These are phyloP conservation scores for Autographa pulchrina DNA, from an alignment of 2,888 invertebrate genomes.

Conservation along the genomic window DNA sequence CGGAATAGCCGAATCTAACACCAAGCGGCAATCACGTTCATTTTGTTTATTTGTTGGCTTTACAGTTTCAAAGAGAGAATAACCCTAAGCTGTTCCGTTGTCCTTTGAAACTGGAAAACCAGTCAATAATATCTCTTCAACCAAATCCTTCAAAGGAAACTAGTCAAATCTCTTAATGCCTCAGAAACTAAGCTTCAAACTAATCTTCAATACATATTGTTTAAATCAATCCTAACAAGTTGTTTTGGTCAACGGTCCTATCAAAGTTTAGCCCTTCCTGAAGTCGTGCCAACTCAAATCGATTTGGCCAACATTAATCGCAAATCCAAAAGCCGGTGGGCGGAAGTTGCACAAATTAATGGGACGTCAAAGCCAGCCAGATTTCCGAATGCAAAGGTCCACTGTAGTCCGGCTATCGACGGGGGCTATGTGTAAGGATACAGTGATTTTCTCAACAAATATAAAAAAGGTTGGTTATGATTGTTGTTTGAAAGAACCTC, in stretches of 20 bases:
- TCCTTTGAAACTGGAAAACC: background rate
- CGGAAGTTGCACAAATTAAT: conserved; percentile 80
- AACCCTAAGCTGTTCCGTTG: background rate
- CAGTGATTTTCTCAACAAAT: conserved; percentile 19
- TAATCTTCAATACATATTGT: conserved; percentile 3
- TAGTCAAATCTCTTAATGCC: background rate
- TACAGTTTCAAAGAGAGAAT: background rate
- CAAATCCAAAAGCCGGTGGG: conserved; percentile 56
- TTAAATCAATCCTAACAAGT: conserved; percentile 21
- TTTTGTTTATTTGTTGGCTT: conserved; percentile 9
- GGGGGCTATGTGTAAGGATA: conserved; percentile 31
- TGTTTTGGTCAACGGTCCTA: conserved; percentile 27
- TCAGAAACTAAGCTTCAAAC: background rate
- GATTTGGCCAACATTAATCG: conserved; percentile 46
- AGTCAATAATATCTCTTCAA: background rate
- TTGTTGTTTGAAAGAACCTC: too few species aligned
- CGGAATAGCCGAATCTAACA: conserved; percentile 5
- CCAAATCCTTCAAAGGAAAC: background rate
- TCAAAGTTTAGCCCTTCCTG: conserved; percentile 24
- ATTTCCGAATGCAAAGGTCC: conserved; percentile 72
- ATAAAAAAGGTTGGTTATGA: too few species aligned
- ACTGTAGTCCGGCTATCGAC: conserved; percentile 54
- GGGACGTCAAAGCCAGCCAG: conserved; percentile 76
- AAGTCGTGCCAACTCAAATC: conserved; percentile 43
- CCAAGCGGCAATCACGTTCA: conserved; percentile 6